phyloP scores from a whole-genome alignment of 1,140 invertebrate genomes.

The Paramacrobiotus metropolitanus region DNA sequence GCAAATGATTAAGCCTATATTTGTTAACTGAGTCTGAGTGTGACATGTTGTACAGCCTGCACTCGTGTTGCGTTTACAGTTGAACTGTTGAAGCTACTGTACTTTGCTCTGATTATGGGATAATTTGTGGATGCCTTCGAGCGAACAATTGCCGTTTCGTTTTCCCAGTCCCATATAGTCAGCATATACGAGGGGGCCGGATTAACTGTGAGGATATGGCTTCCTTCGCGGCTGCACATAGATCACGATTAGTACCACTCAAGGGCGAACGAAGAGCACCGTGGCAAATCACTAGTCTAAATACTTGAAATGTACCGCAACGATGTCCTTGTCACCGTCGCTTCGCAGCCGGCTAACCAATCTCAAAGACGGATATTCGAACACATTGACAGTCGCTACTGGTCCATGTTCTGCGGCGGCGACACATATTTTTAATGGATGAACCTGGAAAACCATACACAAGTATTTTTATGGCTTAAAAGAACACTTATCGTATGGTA shows the following conservation, averaged over 20 bases:
- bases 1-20: background rate
- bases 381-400: background rate
- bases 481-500: background rate
- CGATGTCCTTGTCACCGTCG: background rate
- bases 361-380: background rate
- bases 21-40: no score
- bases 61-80: background rate
- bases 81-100: background rate
- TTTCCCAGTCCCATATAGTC: background rate
- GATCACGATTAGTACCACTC: background rate
- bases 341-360: background rate
- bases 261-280: background rate
- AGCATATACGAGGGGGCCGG: background rate
- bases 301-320: background rate
- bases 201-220: background rate
- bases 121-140: background rate
- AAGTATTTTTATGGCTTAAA: background rate
- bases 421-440: background rate
- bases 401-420: background rate
- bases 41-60: no score
- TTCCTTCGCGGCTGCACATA: background rate
- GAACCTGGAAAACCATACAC: background rate
- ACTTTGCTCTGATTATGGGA: background rate
- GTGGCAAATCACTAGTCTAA: background rate
- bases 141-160: background rate